These are phyloP conservation scores for Eutolmus rufibarbis DNA, from an alignment of 2,888 invertebrate species.

Conservation along the genomic window DNA sequence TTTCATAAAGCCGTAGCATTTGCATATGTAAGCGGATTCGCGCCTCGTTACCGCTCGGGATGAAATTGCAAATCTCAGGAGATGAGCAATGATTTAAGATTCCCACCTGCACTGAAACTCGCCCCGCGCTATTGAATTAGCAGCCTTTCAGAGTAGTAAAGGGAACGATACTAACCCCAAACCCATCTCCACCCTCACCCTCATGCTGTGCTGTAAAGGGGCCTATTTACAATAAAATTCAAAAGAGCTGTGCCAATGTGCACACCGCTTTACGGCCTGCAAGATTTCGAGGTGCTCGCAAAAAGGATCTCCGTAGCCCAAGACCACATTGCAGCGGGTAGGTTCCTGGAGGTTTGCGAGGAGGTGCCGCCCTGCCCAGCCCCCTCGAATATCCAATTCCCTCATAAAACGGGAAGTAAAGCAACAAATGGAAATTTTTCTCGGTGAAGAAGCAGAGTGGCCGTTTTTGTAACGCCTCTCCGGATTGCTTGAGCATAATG, in stretches of 20 bases:
- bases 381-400: neutral
- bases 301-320: neutral
- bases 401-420: neutral
- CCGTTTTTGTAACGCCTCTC: neutral
- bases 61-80: neutral
- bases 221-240: constrained; percentile 27
- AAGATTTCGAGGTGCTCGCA: neutral
- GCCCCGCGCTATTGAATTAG: constrained; percentile 12
- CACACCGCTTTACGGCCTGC: neutral
- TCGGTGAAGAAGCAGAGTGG: neutral
- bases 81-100: neutral
- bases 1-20: neutral
- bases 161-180: neutral
- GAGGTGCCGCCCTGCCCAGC: neutral
- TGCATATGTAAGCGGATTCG: neutral
- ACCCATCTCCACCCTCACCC: neutral
- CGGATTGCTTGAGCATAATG: neutral
- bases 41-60: neutral
- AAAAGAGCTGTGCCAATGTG: constrained; percentile 12
- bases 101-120: neutral
- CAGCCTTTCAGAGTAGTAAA: neutral
- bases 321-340: neutral
- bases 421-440: neutral
- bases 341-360: neutral
- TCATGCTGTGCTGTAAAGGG: neutral